These are phyloP conservation scores for Polypedilum pembai DNA, from an alignment of 1,140 invertebrate genomes.

Conservation along the genomic window DNA sequence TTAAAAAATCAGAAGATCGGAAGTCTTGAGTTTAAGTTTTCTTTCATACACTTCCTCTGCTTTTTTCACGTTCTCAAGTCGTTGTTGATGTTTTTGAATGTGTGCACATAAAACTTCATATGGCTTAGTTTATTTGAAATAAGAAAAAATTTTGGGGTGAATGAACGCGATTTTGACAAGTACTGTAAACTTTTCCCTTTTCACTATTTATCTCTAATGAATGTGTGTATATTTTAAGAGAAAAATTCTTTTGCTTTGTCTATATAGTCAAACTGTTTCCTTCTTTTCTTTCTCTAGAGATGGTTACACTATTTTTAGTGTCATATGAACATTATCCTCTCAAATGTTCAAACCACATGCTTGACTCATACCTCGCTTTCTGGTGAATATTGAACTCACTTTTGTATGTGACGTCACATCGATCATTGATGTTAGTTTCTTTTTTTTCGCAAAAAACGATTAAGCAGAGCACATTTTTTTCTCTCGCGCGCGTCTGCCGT, in stretches of 20 bases:
- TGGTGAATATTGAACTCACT: background rate
- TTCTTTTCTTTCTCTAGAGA: background rate
- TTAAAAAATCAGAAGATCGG: background rate
- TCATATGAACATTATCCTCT: background rate
- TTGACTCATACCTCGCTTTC: background rate
- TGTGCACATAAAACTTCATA: background rate
- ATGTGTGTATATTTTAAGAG: too few species aligned
- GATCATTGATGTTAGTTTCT: background rate
- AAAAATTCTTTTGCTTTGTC: too few species aligned
- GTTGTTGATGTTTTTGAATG: background rate
- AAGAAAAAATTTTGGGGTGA: background rate
- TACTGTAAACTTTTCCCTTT: conserved; percentile 9
- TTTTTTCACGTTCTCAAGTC: background rate
- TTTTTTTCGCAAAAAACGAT: too few species aligned
- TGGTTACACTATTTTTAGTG: background rate
- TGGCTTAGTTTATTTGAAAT: background rate
- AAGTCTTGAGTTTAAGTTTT: conserved; percentile 3
- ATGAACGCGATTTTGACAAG: background rate
- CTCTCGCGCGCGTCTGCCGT: background rate
- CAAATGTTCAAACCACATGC: background rate
- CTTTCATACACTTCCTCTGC: background rate
- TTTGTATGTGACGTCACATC: background rate
- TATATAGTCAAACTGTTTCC: too few species aligned
- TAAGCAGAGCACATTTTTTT: too few species aligned
- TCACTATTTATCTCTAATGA: background rate